Base-by-base conservation (phyloP, 2,888 invertebrate genomes). In the Mesorhabditis spiculigera region DNA sequence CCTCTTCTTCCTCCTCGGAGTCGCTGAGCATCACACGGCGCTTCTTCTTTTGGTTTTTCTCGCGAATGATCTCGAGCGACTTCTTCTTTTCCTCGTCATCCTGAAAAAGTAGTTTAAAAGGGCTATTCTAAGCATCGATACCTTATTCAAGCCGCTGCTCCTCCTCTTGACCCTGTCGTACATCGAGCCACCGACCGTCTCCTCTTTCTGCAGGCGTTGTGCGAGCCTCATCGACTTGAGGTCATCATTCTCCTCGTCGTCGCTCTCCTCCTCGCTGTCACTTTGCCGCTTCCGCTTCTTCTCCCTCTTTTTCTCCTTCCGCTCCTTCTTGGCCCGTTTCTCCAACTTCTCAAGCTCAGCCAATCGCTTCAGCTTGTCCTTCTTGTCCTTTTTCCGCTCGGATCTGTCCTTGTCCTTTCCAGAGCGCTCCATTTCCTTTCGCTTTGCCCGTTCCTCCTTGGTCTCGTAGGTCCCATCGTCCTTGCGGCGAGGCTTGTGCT, bases 161-260 rank as follows among this genome's bases (percentile, higher is more conserved):
- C 75, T 50, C 28, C 75, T 70, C 67, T 75, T 75, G 28, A 75
- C 75, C 44, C 75, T 64, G 50, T 75, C 75, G 65, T 75, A 75
- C 75, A 75, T 75, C 44, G 71, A 70, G 13, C 71, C 73, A 10
- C 42, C 72, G n/a, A 50, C n/a, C n/a, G 65, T 44, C 42, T 63
- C 71, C 5, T 41, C 69, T 16, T 45, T 50, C 6, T 45, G n/a
- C 45, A 66, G 8, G 13, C 5, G 28, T 6, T 5, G 6, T 10
- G 58, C 45, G n/a, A 66, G 42, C 45, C 10, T 13, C 4, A 41
- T 13, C 45, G 50, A 50, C 41, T 16, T 66, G 13, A 10, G 10
- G 41, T 63, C 63, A 28, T 61, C 65, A 5, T 68, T 66, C 10
- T n/a, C 62, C 41, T 71, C 71, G 44, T 45, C 62, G 6, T 71